A percentile compares a stretch with the other conserved stretches of the same genome.
phyloP scores from a whole-genome alignment of 1,140 invertebrate genomes.

The Microvelia longipes region DNA sequence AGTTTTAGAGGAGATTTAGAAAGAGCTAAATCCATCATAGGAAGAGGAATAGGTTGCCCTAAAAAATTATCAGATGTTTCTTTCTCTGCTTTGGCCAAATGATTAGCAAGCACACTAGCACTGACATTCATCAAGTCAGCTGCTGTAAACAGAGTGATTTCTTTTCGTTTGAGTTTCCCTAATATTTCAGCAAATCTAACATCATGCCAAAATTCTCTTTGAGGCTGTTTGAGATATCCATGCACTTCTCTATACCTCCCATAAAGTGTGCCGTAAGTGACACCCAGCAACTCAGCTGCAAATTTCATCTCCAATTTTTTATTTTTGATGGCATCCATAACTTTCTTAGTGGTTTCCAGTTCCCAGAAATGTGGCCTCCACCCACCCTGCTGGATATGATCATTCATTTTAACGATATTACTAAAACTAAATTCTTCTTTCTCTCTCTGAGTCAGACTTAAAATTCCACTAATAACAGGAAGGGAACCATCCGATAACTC shows the following conservation, averaged over 20 bases:
- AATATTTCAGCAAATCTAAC: slow-evolving; percentile 53
- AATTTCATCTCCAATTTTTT: slow-evolving; percentile 87
- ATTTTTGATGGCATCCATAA: slow-evolving; percentile 76
- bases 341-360: slow-evolving; percentile 58
- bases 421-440: slow-evolving; percentile 23
- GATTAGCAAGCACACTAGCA: slow-evolving; percentile 50
- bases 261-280: slow-evolving; percentile 76
- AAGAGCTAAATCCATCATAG: background rate
- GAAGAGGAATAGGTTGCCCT: background rate
- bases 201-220: slow-evolving; percentile 59
- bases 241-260: slow-evolving; percentile 73
- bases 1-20: background rate
- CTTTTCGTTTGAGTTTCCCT: slow-evolving; percentile 49
- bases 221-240: slow-evolving; percentile 65
- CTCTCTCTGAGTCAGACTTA: background rate
- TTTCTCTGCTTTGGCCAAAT: slow-evolving; percentile 41
- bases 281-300: slow-evolving; percentile 67
- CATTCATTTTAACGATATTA: slow-evolving; percentile 74
- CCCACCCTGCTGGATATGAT: slow-evolving; percentile 63
- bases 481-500: background rate
- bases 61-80: background rate
- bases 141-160: slow-evolving; percentile 49
- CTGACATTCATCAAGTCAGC: slow-evolving; percentile 55
- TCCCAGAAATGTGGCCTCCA: slow-evolving; percentile 81
- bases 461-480: background rate